Conservation (phyloP, 2,888 invertebrate genomes). For the Adineta ricciae region DNA sequence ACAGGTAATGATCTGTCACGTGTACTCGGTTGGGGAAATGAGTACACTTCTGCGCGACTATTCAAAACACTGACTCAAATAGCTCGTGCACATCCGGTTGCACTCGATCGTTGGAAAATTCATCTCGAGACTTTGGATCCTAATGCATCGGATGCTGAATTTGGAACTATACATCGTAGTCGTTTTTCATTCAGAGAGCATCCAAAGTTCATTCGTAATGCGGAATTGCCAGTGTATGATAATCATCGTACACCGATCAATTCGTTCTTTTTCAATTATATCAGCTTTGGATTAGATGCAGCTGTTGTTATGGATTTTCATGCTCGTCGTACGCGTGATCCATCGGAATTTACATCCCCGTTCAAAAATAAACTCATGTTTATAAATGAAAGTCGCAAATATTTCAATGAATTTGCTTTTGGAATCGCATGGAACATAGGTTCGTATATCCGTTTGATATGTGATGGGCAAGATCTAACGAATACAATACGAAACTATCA, state of each 20-base stretch:
- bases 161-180: no score
- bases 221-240: background rate
- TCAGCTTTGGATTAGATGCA: background rate
- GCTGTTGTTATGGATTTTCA: background rate
- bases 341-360: background rate
- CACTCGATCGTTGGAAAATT: background rate
- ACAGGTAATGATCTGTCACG: conserved; percentile 85
- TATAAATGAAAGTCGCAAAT: background rate
- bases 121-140: background rate
- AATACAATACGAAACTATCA: background rate
- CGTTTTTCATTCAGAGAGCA: background rate
- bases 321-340: background rate
- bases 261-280: background rate
- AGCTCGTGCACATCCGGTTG: background rate
- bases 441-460: background rate
- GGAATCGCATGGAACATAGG: background rate
- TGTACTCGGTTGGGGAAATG: conserved; percentile 56
- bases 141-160: background rate
- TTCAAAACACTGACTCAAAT: background rate
- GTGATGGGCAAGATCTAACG: background rate
- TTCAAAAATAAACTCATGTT: background rate
- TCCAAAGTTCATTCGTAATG: background rate
- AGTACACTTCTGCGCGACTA: background rate
- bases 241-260: background rate
- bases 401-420: background rate